Percentiles rank a stretch among this genome's conserved stretches.
These are phyloP conservation scores for Hydractinia symbiolongicarpus DNA, from an alignment of 30 jellyfish, hydroid and myxozoan genomes.

Conservation along the genomic window DNA sequence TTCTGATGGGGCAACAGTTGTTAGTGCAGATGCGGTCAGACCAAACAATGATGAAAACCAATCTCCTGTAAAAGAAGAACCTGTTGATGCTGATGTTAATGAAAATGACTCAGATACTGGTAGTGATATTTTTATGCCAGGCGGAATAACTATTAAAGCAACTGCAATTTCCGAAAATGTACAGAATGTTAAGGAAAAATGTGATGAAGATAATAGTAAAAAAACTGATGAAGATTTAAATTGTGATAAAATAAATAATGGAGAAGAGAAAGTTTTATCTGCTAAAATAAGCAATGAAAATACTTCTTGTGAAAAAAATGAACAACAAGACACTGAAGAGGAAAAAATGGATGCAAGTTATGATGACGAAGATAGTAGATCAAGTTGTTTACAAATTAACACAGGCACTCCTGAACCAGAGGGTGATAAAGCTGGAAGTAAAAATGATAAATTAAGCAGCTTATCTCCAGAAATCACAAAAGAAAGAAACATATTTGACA, in stretches of 20 bases:
- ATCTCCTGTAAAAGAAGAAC: neutral
- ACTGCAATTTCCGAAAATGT: neutral
- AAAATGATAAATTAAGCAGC: no score
- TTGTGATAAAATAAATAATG: neutral
- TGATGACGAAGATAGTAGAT: constrained; percentile 15
- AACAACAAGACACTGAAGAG: neutral
- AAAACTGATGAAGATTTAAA: neutral
- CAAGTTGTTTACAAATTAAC: neutral
- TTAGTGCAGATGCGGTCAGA: no score
- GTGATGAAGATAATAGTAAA: neutral
- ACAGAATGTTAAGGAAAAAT: neutral
- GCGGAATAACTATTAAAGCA: constrained; percentile 22
- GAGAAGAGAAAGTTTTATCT: neutral
- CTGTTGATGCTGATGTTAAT: neutral
- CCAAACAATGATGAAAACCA: no score
- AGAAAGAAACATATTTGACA: constrained; percentile 14
- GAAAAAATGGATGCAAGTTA: neutral
- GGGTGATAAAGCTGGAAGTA: neutral
- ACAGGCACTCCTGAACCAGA: constrained; percentile 4
- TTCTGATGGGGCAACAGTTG: no score
- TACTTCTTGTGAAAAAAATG: neutral
- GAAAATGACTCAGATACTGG: constrained; percentile 34
- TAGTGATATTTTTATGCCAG: constrained; percentile 32
- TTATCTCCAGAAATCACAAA: neutral
- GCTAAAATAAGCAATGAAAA: neutral